Percentiles rank a stretch among this genome's conserved stretches.
Evolutionary conservation across 2,113 vertebrate genomes (phyloP).

Genomic region (Heterotis niloticus): DNA sequence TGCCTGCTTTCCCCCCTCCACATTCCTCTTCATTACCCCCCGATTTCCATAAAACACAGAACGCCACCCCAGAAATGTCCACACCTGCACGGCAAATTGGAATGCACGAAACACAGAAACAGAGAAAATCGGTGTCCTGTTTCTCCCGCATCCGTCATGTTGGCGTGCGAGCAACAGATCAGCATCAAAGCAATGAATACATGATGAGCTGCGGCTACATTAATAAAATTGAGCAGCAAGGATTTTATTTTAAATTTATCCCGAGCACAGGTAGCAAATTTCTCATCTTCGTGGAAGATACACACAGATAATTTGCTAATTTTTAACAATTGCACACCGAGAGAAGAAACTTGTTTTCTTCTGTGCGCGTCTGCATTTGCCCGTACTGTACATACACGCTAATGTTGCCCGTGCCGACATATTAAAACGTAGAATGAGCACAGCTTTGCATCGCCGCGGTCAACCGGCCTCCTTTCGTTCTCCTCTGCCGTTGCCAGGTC

Average conservation of each 20-base stretch:
- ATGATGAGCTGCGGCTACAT: no score
- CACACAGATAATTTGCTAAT: no score
- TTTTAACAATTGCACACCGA: background rate
- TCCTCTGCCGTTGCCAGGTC: conserved; percentile 77
- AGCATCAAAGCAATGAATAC: no score
- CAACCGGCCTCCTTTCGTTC: conserved; percentile 34
- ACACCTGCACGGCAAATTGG: conserved; percentile 87
- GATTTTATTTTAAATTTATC: no score
- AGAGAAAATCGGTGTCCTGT: conserved; percentile 86
- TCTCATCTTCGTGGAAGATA: no score
- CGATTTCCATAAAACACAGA: conserved; percentile 77
- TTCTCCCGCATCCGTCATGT: conserved; percentile 61
- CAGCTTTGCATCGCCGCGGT: conserved; percentile 40
- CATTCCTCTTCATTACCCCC: conserved; percentile 77
- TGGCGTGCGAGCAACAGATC: no score
- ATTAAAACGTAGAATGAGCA: background rate
- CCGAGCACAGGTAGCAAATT: no score
- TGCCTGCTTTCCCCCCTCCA: conserved; percentile 63
- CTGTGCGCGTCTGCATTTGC: conserved; percentile 39
- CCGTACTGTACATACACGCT: conserved; percentile 33
- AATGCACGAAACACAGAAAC: conserved; percentile 94
- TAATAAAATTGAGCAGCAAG: no score
- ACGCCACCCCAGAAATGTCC: conserved; percentile 98
- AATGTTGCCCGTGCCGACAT: no score
- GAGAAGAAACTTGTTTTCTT: no score